Conservation (phyloP, 2,888 invertebrate genomes). For the Deilephila porcellus region DNA sequence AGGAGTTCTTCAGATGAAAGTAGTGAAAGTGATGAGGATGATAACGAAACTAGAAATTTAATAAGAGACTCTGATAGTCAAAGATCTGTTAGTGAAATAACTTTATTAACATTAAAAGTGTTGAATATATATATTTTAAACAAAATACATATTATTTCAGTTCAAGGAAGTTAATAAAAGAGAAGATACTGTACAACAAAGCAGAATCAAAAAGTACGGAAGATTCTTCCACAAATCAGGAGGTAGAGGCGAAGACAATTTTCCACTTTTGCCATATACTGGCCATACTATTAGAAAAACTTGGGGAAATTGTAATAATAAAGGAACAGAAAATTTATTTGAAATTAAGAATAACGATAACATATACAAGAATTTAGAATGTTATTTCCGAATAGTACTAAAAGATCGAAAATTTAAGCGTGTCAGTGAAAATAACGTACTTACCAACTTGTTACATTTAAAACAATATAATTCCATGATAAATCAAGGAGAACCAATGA, state of each 20-base stretch:
- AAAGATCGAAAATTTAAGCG: no score
- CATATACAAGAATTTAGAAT: not conserved
- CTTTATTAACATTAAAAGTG: no score
- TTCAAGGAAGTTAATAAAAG: constrained; percentile 15
- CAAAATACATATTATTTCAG: no score
- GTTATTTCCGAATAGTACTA: no score
- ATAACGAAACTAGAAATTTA: constrained; percentile 5
- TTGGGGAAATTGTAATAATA: no score
- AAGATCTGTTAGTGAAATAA: not conserved
- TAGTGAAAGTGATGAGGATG: constrained; percentile 47
- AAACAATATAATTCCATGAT: no score
- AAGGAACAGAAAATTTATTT: not conserved
- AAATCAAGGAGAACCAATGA: no score
- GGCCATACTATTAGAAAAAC: not conserved
- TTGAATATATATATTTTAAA: no score
- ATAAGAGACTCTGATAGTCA: no score
- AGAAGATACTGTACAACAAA: not conserved
- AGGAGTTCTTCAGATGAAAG: constrained; percentile 64
- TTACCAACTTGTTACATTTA: no score
- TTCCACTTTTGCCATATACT: constrained; percentile 13
- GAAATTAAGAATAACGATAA: not conserved
- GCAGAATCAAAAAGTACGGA: not conserved
- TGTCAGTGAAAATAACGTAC: no score
- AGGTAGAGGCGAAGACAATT: not conserved
- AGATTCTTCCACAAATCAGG: not conserved